Evolutionary conservation across 2,888 invertebrate species (phyloP).

Genomic region (Apomyelois bistriatella): DNA sequence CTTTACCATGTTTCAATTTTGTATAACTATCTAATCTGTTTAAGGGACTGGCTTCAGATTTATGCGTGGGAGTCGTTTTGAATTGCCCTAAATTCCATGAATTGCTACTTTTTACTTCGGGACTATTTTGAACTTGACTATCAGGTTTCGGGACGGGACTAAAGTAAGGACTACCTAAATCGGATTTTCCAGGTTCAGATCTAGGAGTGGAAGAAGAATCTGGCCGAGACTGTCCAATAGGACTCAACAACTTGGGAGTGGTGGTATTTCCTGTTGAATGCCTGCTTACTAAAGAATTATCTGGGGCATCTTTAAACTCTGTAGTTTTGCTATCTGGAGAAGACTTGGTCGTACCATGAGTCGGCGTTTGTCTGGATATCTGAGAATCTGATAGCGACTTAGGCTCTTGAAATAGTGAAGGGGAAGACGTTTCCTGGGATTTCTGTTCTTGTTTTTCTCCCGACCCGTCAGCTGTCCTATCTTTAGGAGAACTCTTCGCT

Average conservation of each 20-base stretch:
- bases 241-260: conserved; percentile 62
- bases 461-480: conserved; percentile 39
- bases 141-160: conserved; percentile 71
- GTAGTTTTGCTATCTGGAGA: conserved; percentile 50
- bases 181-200: conserved; percentile 54
- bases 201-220: conserved; percentile 71
- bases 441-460: conserved; percentile 42
- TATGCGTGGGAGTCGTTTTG: conserved; percentile 67
- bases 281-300: conserved; percentile 41
- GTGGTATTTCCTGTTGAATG: conserved; percentile 43
- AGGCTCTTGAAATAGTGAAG: conserved; percentile 63
- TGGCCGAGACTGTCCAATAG: conserved; percentile 59
- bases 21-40: conserved; percentile 63
- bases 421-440: conserved; percentile 46
- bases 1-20: conserved; percentile 65
- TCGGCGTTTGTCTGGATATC: conserved; percentile 35
- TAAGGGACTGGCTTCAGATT: conserved; percentile 70
- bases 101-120: conserved; percentile 56
- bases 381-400: conserved; percentile 52
- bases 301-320: conserved; percentile 42
- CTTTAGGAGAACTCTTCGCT: conserved; percentile 36
- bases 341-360: conserved; percentile 35
- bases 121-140: conserved; percentile 70
- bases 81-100: conserved; percentile 68
- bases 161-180: conserved; percentile 63